A percentile compares a stretch with the other conserved stretches of the same genome.
These are phyloP conservation scores for Sabatieria punctata DNA, from an alignment of 2,888 invertebrate species.

Conservation along the genomic window DNA sequence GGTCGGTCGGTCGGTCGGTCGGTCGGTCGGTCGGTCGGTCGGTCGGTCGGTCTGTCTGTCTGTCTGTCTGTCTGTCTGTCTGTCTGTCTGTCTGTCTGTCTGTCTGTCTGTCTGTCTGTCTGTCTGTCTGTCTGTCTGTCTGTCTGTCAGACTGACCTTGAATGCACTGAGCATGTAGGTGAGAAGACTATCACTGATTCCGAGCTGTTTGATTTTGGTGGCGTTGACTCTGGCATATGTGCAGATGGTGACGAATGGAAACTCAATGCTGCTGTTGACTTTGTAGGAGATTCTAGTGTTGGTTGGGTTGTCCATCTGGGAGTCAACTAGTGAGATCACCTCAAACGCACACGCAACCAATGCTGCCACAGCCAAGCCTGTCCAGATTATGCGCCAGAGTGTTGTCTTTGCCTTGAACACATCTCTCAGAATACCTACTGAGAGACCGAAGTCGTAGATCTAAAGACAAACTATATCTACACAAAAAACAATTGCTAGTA, in stretches of 20 bases:
- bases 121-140: no score
- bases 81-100: no score
- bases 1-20: no score
- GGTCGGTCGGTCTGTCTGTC: no score
- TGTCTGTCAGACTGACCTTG: constrained; percentile 5
- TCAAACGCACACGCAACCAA: not conserved
- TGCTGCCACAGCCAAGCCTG: not conserved
- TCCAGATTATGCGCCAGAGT: not conserved
- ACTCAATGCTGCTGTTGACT: not conserved
- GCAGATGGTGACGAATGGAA: constrained; percentile 5
- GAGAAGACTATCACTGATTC: constrained; percentile 1
- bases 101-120: no score
- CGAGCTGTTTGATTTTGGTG: not conserved
- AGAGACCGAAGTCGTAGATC: not conserved
- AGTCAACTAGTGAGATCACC: not conserved
- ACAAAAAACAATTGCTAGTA: no score
- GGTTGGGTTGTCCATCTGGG: not conserved
- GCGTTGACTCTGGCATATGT: constrained; percentile 5
- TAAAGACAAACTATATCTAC: no score
- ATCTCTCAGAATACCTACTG: not conserved
- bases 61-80: no score
- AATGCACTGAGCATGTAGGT: constrained; percentile 7
- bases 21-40: no score
- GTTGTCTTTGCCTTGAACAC: not conserved
- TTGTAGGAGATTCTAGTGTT: not conserved